Evolutionary conservation across 2,888 invertebrate genomes (phyloP).

Genomic region (Hyalella azteca): DNA sequence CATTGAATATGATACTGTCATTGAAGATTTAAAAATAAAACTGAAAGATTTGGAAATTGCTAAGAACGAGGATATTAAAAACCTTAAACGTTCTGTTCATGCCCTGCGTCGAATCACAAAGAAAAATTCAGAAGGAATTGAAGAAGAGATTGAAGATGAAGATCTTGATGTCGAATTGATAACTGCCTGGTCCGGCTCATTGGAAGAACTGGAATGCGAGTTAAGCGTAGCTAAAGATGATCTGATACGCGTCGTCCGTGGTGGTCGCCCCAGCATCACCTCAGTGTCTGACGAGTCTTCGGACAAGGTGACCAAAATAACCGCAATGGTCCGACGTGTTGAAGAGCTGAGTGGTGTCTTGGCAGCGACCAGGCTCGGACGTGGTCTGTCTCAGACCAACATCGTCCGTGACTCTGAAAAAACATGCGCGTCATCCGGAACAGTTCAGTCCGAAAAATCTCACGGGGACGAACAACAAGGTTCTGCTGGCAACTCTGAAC

Average conservation of each 20-base stretch:
- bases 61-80: neutral
- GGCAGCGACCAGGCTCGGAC: slow-evolving; percentile 12
- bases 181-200: slow-evolving; percentile 22
- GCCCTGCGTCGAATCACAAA: neutral
- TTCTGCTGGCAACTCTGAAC: too few relatives aligned
- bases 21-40: slow-evolving; percentile 5
- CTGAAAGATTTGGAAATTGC: neutral
- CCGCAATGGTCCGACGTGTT: slow-evolving; percentile 27
- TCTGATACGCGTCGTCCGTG: neutral
- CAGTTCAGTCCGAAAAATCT: neutral
- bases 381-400: neutral
- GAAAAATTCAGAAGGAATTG: neutral
- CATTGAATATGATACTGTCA: neutral
- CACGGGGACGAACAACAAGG: neutral
- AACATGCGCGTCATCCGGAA: neutral
- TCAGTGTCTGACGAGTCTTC: neutral
- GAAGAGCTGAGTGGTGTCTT: slow-evolving; percentile 37
- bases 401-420: neutral
- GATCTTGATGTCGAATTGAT: neutral
- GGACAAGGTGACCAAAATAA: neutral
- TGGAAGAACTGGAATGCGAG: slow-evolving; percentile 31
- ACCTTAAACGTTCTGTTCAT: neutral
- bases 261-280: neutral
- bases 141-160: slow-evolving; percentile 14
- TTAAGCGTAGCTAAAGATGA: slow-evolving; percentile 29